Percentiles rank a stretch among this genome's conserved stretches.
Evolutionary conservation across 2,113 vertebrate genomes (phyloP).

Genomic region (Pelodiscus sinensis): DNA sequence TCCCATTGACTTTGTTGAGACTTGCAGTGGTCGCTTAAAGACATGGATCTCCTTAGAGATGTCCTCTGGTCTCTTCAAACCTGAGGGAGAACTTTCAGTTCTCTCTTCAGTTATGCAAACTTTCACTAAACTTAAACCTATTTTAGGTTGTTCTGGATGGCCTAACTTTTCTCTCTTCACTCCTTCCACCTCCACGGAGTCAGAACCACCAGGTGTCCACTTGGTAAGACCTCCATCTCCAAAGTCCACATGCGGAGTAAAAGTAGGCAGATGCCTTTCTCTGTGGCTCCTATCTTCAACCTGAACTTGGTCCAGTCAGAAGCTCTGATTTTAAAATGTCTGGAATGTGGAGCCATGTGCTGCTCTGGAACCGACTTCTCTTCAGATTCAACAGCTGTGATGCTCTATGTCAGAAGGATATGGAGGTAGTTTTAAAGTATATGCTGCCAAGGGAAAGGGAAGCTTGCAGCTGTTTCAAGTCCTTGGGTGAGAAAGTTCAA

Average conservation of each 20-base stretch:
- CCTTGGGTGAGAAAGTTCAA: conserved; percentile 19
- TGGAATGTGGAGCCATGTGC: neutral
- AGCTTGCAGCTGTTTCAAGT: conserved; percentile 2
- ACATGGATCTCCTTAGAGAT: neutral
- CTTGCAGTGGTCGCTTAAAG: neutral
- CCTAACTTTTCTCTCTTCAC: conserved; percentile 3
- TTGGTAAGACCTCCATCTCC: neutral
- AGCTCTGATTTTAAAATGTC: neutral
- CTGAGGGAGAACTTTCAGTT: neutral
- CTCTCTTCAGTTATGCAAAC: neutral
- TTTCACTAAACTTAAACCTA: neutral
- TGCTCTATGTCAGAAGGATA: conserved; percentile 35
- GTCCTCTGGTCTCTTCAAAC: neutral
- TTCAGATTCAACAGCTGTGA: neutral
- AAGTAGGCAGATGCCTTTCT: neutral
- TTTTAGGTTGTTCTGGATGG: conserved; percentile 1
- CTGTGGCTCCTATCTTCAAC: neutral
- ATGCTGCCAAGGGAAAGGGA: neutral
- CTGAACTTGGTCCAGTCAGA: neutral
- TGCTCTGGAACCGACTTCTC: neutral
- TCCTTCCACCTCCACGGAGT: neutral
- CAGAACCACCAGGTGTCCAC: neutral
- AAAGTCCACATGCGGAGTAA: neutral
- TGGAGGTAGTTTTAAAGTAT: conserved; percentile 19
- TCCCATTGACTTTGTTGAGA: neutral